Evolutionary conservation across 2,888 invertebrate genomes (phyloP).

Genomic region (Anarsia innoxiella): DNA sequence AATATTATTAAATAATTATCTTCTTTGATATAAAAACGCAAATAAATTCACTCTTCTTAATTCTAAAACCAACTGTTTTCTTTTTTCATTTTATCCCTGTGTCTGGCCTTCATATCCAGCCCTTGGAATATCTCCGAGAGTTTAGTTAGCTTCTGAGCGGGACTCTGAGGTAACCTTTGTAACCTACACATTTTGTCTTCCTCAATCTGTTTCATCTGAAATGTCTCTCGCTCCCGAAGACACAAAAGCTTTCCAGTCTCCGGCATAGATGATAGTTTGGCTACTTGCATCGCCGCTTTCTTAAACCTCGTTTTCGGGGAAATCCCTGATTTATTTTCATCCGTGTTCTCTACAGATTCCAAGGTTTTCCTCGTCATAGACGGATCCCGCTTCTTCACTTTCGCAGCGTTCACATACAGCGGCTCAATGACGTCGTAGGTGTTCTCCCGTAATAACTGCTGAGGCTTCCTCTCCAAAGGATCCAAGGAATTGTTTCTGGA

Average conservation of each 20-base stretch:
- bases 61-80: slow-evolving; percentile 67
- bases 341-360: slow-evolving; percentile 13
- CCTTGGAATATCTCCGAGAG: slow-evolving; percentile 63
- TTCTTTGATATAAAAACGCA: slow-evolving; percentile 28
- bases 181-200: slow-evolving; percentile 32
- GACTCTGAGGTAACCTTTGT: slow-evolving; percentile 46
- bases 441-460: slow-evolving; percentile 56
- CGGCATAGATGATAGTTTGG: slow-evolving; percentile 50
- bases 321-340: slow-evolving; percentile 25
- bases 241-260: slow-evolving; percentile 62
- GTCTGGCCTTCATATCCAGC: slow-evolving; percentile 54
- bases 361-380: slow-evolving; percentile 17
- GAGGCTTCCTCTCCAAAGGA: slow-evolving; percentile 29
- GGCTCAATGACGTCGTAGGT: slow-evolving; percentile 67
- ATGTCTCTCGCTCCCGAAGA: slow-evolving; percentile 52
- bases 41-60: slow-evolving; percentile 33
- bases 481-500: slow-evolving; percentile 40
- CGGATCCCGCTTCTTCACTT: slow-evolving; percentile 32
- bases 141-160: slow-evolving; percentile 49
- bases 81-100: slow-evolving; percentile 58
- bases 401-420: slow-evolving; percentile 42
- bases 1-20: slow-evolving; percentile 36
- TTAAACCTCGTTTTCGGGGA: slow-evolving; percentile 63
- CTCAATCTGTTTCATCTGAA: slow-evolving; percentile 28
- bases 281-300: slow-evolving; percentile 58